Conservation (phyloP, 2,797 vertebrate species). For the Sebastiscus albofasciatus region DNA sequence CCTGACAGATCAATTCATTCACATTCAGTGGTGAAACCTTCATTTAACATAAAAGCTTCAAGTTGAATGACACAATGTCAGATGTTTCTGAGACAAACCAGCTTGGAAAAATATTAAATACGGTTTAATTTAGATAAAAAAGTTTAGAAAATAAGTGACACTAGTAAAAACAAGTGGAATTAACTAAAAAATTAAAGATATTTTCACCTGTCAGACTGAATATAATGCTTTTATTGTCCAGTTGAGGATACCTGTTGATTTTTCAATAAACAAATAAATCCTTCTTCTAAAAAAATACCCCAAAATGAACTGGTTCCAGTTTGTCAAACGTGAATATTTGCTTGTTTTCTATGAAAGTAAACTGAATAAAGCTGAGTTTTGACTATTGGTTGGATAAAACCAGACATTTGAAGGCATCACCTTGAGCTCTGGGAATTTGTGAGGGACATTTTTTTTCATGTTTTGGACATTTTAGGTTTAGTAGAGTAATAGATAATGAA, state of each 20-base stretch:
- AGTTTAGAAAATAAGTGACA: background rate
- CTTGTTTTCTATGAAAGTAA: background rate
- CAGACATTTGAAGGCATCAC: background rate
- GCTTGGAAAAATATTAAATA: background rate
- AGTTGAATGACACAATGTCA: background rate
- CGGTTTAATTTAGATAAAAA: background rate
- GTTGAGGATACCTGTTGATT: background rate
- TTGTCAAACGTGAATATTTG: background rate
- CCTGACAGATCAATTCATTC: background rate
- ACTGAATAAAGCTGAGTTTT: background rate
- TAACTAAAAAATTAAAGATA: background rate
- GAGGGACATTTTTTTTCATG: background rate
- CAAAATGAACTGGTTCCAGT: too few species aligned
- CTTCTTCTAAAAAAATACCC: background rate
- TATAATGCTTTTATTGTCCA: fast-evolving
- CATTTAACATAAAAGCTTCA: background rate
- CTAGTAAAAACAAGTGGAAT: background rate
- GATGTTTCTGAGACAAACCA: background rate
- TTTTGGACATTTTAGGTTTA: background rate
- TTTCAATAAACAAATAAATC: background rate
- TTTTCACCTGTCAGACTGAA: background rate
- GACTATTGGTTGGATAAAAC: background rate
- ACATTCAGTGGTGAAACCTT: background rate
- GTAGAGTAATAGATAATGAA: background rate
- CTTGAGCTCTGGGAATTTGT: background rate